Percentiles rank a stretch among this genome's conserved stretches.
These are phyloP conservation scores for Microcebus griseorufus DNA, from an alignment of 2,113 vertebrate species.

Conservation along the genomic window DNA sequence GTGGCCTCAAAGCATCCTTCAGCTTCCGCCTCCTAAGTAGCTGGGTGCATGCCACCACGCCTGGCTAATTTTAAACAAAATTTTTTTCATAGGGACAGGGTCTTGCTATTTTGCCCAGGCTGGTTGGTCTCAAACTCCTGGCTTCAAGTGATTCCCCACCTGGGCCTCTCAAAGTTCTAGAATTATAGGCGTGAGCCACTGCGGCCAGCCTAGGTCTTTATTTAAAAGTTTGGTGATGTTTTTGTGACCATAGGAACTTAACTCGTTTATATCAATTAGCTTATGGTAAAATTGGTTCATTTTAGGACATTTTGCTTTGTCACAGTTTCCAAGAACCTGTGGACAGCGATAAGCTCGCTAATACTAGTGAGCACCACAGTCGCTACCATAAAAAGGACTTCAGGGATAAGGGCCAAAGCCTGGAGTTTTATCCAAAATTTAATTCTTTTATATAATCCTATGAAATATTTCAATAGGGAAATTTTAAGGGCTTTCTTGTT, in stretches of 20 bases:
- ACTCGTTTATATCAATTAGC: not conserved
- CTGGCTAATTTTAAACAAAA: no score
- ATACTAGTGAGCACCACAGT: accelerated
- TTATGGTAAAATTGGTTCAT: not conserved
- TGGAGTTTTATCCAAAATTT: not conserved
- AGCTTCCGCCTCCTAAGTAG: no score
- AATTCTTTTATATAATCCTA: not conserved
- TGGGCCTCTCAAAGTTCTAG: no score
- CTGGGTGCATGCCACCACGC: no score
- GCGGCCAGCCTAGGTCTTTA: not conserved
- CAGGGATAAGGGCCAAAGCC: accelerated
- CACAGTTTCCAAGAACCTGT: not conserved
- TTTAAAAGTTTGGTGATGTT: not conserved
- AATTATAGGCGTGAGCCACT: no score
- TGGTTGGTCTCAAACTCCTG: no score
- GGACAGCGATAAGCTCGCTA: no score
- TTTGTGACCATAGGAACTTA: not conserved
- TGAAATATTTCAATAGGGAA: not conserved
- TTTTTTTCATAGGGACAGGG: no score
- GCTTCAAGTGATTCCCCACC: no score
- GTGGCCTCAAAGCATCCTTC: no score
- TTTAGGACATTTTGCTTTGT: not conserved
- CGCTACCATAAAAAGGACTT: not conserved
- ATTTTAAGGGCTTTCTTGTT: not conserved
- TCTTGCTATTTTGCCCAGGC: no score